phyloP scores from a whole-genome alignment of 2,888 invertebrate genomes.

The Zygaena filipendulae region DNA sequence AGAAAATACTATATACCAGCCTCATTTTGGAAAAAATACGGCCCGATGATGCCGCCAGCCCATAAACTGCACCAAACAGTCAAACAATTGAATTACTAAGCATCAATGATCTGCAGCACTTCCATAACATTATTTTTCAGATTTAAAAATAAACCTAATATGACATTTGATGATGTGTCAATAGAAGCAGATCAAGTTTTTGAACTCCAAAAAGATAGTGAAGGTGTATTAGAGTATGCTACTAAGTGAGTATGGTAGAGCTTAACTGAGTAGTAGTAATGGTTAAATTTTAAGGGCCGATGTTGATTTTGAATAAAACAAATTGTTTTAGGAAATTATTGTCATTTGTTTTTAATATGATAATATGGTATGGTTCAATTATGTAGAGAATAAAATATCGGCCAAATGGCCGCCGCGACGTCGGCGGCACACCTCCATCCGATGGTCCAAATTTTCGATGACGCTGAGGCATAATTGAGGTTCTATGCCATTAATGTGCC shows the following conservation, averaged over 20 bases:
- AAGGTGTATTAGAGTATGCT: conserved; percentile 87
- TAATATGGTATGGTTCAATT: too few species aligned
- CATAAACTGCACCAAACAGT: conserved; percentile 2
- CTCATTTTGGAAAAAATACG: too few species aligned
- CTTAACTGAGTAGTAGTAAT: not conserved
- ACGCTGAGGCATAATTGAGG: conserved; percentile 10
- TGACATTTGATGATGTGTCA: conserved; percentile 92
- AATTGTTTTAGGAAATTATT: not conserved
- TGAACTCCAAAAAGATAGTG: conserved; percentile 82
- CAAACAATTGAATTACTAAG: too few species aligned
- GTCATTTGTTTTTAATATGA: too few species aligned
- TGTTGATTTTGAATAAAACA: not conserved
- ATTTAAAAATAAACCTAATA: conserved; percentile 91
- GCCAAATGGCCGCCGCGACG: conserved; percentile 10
- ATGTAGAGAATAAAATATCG: conserved; percentile 7
- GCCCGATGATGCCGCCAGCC: not conserved
- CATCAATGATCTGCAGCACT: too few species aligned
- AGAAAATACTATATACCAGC: too few species aligned
- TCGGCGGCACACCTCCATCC: conserved; percentile 10
- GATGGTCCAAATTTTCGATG: conserved; percentile 12
- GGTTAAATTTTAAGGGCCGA: not conserved
- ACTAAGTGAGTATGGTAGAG: conserved; percentile 91
- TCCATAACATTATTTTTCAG: conserved; percentile 71
- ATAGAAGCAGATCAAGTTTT: conserved; percentile 88
- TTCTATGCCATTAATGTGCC: conserved; percentile 14